These are phyloP conservation scores for Anarhynchus alexandrinus DNA, from an alignment of 2,113 vertebrate species.

Conservation along the genomic window DNA sequence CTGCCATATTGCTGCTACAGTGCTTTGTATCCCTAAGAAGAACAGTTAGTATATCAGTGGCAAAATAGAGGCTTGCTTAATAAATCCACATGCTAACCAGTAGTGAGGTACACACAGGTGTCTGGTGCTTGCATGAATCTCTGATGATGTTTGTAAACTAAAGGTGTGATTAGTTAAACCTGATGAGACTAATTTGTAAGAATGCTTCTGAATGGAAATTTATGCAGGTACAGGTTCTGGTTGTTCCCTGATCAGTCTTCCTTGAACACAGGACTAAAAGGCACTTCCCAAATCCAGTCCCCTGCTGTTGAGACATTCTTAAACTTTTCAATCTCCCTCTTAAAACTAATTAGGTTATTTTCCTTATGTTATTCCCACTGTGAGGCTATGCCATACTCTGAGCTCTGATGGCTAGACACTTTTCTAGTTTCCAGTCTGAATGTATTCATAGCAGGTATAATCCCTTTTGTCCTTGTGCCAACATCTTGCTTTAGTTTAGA, in stretches of 20 bases:
- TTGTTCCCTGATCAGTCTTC: neutral
- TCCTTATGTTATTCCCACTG: constrained; percentile 51
- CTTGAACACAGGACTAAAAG: neutral
- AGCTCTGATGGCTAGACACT: constrained; percentile 29
- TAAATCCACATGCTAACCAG: neutral
- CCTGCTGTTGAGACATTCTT: constrained; percentile 54
- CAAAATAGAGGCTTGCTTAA: neutral
- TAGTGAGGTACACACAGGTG: neutral
- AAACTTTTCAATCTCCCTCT: constrained; percentile 43
- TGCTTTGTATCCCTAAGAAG: neutral
- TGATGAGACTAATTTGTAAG: neutral
- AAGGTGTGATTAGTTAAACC: neutral
- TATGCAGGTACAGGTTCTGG: neutral
- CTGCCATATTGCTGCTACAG: neutral
- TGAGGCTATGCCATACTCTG: neutral
- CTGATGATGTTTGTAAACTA: neutral
- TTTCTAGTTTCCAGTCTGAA: constrained; percentile 7
- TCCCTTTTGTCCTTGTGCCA: constrained; percentile 56
- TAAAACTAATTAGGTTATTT: constrained; percentile 66
- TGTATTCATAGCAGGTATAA: constrained; percentile 56
- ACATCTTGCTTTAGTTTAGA: neutral
- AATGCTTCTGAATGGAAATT: neutral
- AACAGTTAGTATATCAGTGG: neutral
- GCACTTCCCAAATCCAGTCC: constrained; percentile 51
- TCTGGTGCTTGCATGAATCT: neutral